A percentile compares a stretch with the other conserved stretches of the same genome.
These are phyloP conservation scores for Amazona vittata DNA, from an alignment of 2,113 vertebrate species.

Conservation along the genomic window DNA sequence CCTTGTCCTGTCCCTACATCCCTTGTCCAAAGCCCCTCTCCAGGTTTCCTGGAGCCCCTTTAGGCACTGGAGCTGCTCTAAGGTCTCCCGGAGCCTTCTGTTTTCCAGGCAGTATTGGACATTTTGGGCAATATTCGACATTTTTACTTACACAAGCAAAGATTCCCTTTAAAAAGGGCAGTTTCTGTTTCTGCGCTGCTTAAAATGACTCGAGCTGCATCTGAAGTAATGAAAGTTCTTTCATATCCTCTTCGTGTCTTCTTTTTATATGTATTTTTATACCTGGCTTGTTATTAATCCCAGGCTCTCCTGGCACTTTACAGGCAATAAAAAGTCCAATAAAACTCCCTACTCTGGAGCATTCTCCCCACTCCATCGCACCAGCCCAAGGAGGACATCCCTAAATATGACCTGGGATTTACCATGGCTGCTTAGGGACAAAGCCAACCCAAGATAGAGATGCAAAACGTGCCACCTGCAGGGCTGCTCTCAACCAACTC, in stretches of 20 bases:
- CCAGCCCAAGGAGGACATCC: not conserved
- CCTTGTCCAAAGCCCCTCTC: not conserved
- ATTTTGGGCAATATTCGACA: not conserved
- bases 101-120: not conserved
- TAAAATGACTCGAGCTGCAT: not conserved
- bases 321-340: not conserved
- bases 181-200: not conserved
- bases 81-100: not conserved
- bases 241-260: not conserved
- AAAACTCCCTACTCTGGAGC: not conserved
- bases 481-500: not conserved
- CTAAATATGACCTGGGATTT: fast-evolving
- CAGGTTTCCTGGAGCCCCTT: not conserved
- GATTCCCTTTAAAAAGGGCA: not conserved
- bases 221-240: not conserved
- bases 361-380: not conserved
- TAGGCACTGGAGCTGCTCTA: not conserved
- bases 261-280: not conserved
- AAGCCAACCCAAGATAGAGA: not conserved
- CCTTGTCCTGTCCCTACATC: no score
- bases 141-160: not conserved
- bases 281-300: not conserved
- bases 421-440: not conserved
- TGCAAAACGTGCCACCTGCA: not conserved
- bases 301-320: not conserved